These are phyloP conservation scores for Sympetrum striolatum DNA, from an alignment of 2,888 invertebrate genomes.

Conservation along the genomic window DNA sequence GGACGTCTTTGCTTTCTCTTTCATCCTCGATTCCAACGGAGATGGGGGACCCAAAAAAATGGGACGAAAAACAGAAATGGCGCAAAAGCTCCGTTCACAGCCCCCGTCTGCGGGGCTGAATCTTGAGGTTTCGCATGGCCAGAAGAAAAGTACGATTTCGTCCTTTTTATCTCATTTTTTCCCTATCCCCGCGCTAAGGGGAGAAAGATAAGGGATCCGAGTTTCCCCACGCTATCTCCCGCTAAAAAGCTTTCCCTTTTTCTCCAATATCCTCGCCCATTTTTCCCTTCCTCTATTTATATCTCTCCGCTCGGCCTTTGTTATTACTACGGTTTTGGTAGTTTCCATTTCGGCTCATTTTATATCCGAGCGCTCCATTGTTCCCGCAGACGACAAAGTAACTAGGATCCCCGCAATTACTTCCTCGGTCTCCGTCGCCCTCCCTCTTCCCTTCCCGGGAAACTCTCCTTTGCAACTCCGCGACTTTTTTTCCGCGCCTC, in stretches of 20 bases:
- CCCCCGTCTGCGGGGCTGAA: not conserved
- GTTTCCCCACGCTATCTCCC: not conserved
- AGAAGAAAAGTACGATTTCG: not conserved
- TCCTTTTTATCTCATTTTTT: too few relatives aligned
- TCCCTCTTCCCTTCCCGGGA: not conserved
- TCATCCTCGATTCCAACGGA: not conserved
- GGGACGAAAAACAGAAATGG: not conserved
- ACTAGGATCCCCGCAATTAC: not conserved
- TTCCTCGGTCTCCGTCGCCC: not conserved
- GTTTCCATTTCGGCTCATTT: not conserved
- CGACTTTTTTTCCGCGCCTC: not conserved
- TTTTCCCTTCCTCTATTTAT: not conserved
- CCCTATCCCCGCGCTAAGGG: too few relatives aligned
- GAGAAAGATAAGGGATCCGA: not conserved
- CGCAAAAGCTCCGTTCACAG: not conserved
- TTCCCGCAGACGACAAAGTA: not conserved
- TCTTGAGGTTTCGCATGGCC: constrained; percentile 2
- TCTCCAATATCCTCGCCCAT: not conserved
- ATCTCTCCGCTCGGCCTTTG: not conserved
- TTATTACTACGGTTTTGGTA: not conserved
- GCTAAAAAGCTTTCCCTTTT: not conserved
- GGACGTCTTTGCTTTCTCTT: constrained; percentile 11
- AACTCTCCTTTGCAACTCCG: not conserved
- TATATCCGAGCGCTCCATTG: not conserved
- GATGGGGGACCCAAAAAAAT: not conserved